Conservation (phyloP, 2,888 invertebrate genomes). For the Brenthis hecate region DNA sequence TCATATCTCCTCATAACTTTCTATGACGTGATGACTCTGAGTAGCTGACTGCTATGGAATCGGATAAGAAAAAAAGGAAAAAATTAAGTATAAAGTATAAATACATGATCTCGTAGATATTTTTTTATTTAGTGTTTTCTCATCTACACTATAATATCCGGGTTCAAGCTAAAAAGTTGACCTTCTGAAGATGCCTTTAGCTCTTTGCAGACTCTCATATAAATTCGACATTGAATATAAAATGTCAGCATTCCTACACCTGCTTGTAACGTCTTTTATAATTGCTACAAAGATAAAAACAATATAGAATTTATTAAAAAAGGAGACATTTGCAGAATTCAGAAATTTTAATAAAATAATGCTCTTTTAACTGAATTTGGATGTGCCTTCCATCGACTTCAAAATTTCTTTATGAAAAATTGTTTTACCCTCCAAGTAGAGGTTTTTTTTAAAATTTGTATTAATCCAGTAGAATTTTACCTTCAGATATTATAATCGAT, state of each 20-base stretch:
- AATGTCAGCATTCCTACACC: slow-evolving; percentile 65
- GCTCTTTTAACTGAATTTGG: too few species aligned
- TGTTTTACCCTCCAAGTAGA: too few species aligned
- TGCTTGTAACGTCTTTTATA: slow-evolving; percentile 16
- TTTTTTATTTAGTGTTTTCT: not conserved
- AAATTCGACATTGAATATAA: slow-evolving; percentile 61
- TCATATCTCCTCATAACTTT: too few species aligned
- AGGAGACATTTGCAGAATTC: too few species aligned
- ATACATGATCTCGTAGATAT: not conserved
- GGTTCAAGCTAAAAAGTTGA: slow-evolving; percentile 28
- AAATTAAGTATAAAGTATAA: slow-evolving; percentile 1
- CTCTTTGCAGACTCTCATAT: slow-evolving; percentile 18
- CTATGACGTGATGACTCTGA: not conserved
- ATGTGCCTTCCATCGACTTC: too few species aligned
- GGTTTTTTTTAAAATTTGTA: too few species aligned
- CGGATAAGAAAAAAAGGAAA: not conserved
- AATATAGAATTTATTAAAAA: not conserved
- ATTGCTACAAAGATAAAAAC: not conserved
- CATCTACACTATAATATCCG: slow-evolving; percentile 26
- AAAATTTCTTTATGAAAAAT: too few species aligned
- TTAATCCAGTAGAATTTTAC: too few species aligned
- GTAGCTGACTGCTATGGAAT: too few species aligned
- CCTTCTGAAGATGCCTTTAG: slow-evolving; percentile 26
- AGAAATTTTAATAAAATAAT: too few species aligned
- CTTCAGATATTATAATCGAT: too few species aligned